phyloP scores from a whole-genome alignment of 2,888 invertebrate species.

The Chrysomela aeneicollis region DNA sequence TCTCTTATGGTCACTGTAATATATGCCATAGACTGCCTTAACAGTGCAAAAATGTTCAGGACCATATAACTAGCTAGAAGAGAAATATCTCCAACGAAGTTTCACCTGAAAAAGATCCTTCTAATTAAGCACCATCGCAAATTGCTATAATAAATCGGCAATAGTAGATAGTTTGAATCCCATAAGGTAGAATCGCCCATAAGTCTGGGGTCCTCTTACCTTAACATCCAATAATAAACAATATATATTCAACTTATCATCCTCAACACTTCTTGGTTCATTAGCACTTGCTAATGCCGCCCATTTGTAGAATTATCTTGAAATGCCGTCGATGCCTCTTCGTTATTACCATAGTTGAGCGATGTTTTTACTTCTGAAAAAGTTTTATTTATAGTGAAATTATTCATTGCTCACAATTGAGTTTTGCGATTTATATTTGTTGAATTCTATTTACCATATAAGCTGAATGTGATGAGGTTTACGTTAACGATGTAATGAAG shows the following conservation, averaged over 20 bases:
- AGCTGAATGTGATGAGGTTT: background rate
- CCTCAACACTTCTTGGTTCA: constrained; percentile 40
- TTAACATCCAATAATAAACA: constrained; percentile 45
- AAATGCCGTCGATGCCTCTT: constrained; percentile 42
- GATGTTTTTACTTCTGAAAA: constrained; percentile 26
- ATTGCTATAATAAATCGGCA: constrained; percentile 39
- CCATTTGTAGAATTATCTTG: constrained; percentile 42
- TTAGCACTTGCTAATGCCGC: constrained; percentile 43
- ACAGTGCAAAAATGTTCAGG: constrained; percentile 28
- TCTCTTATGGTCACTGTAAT: background rate
- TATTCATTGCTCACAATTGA: constrained; percentile 15
- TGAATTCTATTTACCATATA: background rate
- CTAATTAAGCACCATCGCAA: constrained; percentile 41
- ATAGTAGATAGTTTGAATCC: constrained; percentile 34
- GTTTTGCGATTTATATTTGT: constrained; percentile 6
- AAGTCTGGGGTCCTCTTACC: constrained; percentile 42
- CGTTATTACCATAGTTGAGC: constrained; percentile 41
- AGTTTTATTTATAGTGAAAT: constrained; percentile 27
- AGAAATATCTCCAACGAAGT: constrained; percentile 26
- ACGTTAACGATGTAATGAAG: background rate
- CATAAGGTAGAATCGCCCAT: constrained; percentile 41
- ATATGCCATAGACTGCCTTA: constrained; percentile 22
- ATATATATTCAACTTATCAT: constrained; percentile 46
- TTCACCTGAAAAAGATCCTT: constrained; percentile 38
- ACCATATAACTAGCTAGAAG: constrained; percentile 22